phyloP scores from a whole-genome alignment of 2,113 vertebrate genomes.

The Tupaia chinensis region DNA sequence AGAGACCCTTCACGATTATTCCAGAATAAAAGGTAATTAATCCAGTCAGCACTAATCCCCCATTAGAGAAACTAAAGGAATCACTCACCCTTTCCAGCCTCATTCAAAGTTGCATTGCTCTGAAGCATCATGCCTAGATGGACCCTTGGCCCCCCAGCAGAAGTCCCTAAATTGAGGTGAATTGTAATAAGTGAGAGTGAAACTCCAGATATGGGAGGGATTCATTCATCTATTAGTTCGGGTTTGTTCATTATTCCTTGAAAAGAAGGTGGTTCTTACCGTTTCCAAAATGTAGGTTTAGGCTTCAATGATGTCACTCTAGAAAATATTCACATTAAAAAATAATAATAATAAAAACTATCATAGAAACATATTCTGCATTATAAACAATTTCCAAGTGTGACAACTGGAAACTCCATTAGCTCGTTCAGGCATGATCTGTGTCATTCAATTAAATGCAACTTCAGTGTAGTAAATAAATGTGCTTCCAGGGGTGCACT shows the following conservation, averaged over 20 bases:
- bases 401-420: constrained; percentile 43
- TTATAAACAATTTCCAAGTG: constrained; percentile 39
- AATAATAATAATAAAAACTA: no score
- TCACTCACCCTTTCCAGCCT: background rate
- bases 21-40: background rate
- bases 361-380: background rate
- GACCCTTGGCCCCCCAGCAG: background rate
- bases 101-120: background rate
- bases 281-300: constrained; percentile 43
- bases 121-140: background rate
- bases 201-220: background rate
- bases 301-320: background rate
- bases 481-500: background rate
- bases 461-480: background rate
- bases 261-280: background rate
- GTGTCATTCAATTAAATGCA: constrained; percentile 47
- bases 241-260: background rate
- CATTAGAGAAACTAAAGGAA: background rate
- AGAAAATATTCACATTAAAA: background rate
- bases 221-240: background rate
- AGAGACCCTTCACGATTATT: constrained; percentile 36
- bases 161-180: background rate
- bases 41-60: background rate
- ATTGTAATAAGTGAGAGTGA: background rate
- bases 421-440: background rate